Evolutionary conservation across 2,797 vertebrate species (phyloP), one percentile per base, ranked within the genome.

Genomic region (Oceanodroma leucorhoa): DNA sequence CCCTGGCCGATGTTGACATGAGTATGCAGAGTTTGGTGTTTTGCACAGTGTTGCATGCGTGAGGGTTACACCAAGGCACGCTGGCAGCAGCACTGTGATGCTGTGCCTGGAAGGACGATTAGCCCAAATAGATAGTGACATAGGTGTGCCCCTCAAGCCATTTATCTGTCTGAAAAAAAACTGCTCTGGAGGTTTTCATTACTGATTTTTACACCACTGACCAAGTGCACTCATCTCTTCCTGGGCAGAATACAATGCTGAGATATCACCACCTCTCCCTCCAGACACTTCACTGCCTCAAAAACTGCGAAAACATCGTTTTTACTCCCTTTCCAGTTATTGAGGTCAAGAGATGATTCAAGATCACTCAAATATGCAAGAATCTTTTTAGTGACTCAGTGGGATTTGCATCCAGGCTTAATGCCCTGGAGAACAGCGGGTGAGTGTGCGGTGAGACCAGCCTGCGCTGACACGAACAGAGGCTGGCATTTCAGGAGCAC

Each of bases 41-140:
- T 70, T 79, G 65, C 61, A 50, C 18, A 45, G 34, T 26, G 10
- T 0, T 51, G 21, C 12, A 6, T 0, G 0, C 0, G 0, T 73
- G 58, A 34, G 26, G 36, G 29, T 29, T 67, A 24, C 53, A 7
- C 21, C 2, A 19, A 48, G 38, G 48, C 51, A 67, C 32, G 3
- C 14, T 9, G 41, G 7, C 23, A 83, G 64, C 67, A 70, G 51
- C 2, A 2, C 40, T 73, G 67, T 48, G 40, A 18, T 15, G 24
- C 7, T 24, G 41, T 26, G 36, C 23, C 45, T 86, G 61, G 17
- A 89, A 90, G 34, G 34, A 76, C 18, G 62, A 67, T 73, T 80
- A 81, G 30, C 43, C 24, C 1, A 1, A 81, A 29, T 2, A 53
- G 22, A 14, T 30, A 27, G 16, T 57, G 53, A 41, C 41, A 48